These are phyloP conservation scores for Leptocoma aspasia DNA, from an alignment of 2,113 vertebrate species.

Conservation along the genomic window DNA sequence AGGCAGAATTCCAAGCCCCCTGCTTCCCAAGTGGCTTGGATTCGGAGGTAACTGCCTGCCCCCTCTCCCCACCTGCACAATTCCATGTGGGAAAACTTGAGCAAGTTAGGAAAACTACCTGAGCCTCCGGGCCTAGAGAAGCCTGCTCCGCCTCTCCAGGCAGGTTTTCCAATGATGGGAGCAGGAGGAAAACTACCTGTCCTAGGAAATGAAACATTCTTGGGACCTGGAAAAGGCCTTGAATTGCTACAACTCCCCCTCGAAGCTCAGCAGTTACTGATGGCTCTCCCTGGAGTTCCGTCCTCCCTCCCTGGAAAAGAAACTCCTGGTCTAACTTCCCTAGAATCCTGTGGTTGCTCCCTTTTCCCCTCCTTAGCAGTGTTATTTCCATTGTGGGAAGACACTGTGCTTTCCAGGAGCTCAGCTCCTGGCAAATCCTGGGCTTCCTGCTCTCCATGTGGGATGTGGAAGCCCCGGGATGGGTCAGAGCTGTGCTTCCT, in stretches of 20 bases:
- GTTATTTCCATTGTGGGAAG: background rate
- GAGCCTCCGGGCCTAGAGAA: background rate
- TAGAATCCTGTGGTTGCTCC: background rate
- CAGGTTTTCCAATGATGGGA: background rate
- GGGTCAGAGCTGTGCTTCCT: background rate
- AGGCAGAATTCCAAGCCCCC: background rate
- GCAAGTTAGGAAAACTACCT: background rate
- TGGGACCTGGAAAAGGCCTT: background rate
- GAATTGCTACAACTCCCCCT: background rate
- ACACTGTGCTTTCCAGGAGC: background rate
- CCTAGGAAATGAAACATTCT: background rate
- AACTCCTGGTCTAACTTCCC: background rate
- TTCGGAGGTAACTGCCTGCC: rapidly evolving
- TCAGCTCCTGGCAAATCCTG: background rate
- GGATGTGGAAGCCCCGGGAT: rapidly evolving
- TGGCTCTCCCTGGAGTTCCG: background rate
- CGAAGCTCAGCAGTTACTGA: background rate
- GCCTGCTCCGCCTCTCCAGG: background rate
- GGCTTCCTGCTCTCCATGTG: background rate
- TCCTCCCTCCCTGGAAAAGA: background rate
- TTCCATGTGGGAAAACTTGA: background rate
- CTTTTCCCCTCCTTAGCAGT: background rate
- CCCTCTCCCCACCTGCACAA: background rate
- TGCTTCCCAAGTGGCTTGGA: background rate
- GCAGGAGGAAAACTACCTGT: background rate